Evolutionary conservation across 2,113 vertebrate species (phyloP).

Genomic region (Zosterops lateralis): DNA sequence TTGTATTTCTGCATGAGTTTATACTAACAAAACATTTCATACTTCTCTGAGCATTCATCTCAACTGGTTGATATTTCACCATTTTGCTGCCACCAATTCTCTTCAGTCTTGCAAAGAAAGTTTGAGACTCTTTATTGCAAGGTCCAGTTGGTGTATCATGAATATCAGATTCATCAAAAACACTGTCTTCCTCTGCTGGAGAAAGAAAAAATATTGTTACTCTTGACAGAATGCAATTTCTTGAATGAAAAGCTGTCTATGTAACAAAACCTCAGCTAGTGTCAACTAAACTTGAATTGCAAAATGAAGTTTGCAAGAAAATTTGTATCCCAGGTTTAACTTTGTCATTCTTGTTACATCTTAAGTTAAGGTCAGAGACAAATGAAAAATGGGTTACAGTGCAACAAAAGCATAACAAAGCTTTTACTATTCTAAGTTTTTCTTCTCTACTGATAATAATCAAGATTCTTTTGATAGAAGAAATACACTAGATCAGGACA

Average conservation of each 20-base stretch:
- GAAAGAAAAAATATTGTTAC: conserved; percentile 70
- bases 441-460: neutral
- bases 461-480: neutral
- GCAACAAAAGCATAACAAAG: neutral
- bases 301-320: neutral
- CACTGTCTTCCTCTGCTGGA: conserved; percentile 94
- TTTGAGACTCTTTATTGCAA: conserved; percentile 96
- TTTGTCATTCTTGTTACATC: neutral
- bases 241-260: neutral
- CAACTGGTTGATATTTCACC: conserved; percentile 98
- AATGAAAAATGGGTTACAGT: neutral
- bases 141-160: conserved; percentile 97
- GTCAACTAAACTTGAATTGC: neutral
- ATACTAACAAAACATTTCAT: conserved; percentile 76
- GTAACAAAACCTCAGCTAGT: neutral
- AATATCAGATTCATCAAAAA: conserved; percentile 98
- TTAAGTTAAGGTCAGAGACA: neutral
- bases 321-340: neutral
- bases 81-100: conserved; percentile 98
- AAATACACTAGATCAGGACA: neutral
- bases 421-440: neutral
- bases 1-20: conserved; percentile 65
- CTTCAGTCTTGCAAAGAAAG: conserved; percentile 98
- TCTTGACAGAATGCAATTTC: conserved; percentile 53
- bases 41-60: conserved; percentile 97